Conservation (phyloP, 2,888 invertebrate genomes). For the Drosophila imparisetae region DNA sequence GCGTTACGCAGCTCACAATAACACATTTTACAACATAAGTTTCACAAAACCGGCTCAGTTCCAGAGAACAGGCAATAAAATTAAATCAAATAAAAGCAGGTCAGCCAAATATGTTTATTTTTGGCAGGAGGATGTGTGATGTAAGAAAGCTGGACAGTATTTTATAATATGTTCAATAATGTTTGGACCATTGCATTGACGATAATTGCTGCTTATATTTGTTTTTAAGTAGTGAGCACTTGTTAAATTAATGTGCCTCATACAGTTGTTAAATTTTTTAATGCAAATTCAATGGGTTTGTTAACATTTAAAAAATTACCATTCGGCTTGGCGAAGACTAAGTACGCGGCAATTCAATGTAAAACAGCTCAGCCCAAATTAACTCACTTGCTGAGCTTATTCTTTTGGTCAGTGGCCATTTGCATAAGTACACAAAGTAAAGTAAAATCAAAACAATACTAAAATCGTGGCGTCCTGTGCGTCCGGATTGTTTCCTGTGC, state of each 20-base stretch:
- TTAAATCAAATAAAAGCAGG: slow-evolving; percentile 27
- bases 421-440: slow-evolving; percentile 57
- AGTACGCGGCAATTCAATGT: not conserved
- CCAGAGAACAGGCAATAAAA: slow-evolving; percentile 45
- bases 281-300: slow-evolving; percentile 53
- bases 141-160: not conserved
- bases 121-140: not conserved
- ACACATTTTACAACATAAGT: slow-evolving; percentile 57
- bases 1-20: slow-evolving; percentile 45
- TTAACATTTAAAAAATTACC: slow-evolving; percentile 6
- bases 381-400: slow-evolving; percentile 62
- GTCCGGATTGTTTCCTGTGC: slow-evolving; percentile 12
- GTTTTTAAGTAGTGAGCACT: not conserved
- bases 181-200: not conserved
- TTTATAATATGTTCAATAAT: not conserved
- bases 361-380: slow-evolving; percentile 63
- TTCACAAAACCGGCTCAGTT: slow-evolving; percentile 30
- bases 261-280: slow-evolving; percentile 45
- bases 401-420: slow-evolving; percentile 67
- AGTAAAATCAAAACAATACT: slow-evolving; percentile 40
- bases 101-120: slow-evolving; percentile 30
- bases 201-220: not conserved
- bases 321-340: not conserved
- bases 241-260: not conserved
- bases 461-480: slow-evolving; percentile 26